A percentile compares a stretch with the other conserved stretches of the same genome.
Evolutionary conservation across 2,797 vertebrate genomes (phyloP).

Genomic region (Loriculus beryllinus): DNA sequence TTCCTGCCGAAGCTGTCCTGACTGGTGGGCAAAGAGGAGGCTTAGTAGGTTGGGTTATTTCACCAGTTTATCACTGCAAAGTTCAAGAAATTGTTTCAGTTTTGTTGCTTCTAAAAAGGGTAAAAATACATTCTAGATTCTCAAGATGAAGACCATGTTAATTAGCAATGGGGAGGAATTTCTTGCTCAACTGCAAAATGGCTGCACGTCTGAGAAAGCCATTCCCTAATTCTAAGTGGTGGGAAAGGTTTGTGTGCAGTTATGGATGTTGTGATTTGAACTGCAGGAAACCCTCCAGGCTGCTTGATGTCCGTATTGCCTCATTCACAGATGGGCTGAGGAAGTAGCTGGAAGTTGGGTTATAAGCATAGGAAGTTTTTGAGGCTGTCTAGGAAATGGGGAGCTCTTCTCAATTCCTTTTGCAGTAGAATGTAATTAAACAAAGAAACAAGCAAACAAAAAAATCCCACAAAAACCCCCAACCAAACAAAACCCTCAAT

Average conservation of each 20-base stretch:
- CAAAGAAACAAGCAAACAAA: background rate
- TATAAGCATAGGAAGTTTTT: background rate
- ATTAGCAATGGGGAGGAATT: background rate
- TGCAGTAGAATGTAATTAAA: background rate
- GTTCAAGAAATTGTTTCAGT: background rate
- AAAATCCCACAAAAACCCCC: accelerated
- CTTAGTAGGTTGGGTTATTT: background rate
- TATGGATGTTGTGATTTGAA: background rate
- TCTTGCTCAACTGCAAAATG: background rate
- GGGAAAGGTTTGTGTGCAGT: background rate
- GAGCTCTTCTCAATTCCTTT: background rate
- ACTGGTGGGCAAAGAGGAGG: background rate
- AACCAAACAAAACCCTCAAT: background rate
- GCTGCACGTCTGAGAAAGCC: background rate
- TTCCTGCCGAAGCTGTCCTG: background rate
- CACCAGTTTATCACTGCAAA: background rate
- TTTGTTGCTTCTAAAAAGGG: background rate
- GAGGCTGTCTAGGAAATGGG: background rate
- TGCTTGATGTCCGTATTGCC: background rate
- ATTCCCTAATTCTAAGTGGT: background rate
- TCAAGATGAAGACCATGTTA: background rate
- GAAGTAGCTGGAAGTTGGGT: background rate
- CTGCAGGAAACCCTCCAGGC: background rate
- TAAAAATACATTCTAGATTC: background rate
- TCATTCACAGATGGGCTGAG: background rate